Base-by-base conservation (phyloP, 1,140 invertebrate genomes). In the Drosophila funebris region DNA sequence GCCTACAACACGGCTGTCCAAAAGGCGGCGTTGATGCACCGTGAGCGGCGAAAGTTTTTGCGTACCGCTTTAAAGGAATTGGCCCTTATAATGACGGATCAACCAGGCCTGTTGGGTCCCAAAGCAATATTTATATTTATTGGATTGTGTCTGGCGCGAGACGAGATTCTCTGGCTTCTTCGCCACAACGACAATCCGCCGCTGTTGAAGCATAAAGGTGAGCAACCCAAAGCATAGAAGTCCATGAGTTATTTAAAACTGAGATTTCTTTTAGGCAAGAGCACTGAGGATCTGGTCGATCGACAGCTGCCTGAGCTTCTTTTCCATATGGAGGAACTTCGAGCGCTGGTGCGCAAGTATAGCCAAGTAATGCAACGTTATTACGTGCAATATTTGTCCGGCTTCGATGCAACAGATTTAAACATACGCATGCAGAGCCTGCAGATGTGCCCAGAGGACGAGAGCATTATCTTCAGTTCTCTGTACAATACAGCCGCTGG, bases 51-150 rank as follows among this genome's bases (percentile, higher is more conserved):
- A 74, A 99, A 99, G 93, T 99, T 99, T 93, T 93, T 99, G 52
- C 94, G 99, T 66, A 98, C 97, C 3, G 97, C 98, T 1, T 92
- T 99, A 1, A 98, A 98, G 92, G 99, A 99, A 93, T 92, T 99
- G 64, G 97, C 96, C 8, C 93, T 99, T 5, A 97, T 99, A 68
- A 95, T 99, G 76, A 97, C 98, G 9, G 99, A 99, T 93, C 98
- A 99, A 91, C 99, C 99, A 13, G 99, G 99, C 4, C 93, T 99
- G 6, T 92, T 99, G 11, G 99, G 98, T 0, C 98, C 98, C 6
- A 99, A 99, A 92, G 97, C 97, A n/a, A 93, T 99, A 29, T 95
- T 99, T 81, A 97, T 99, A 73, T 97, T 99, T 89, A 99, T 99
- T 94, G 98, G 97, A 0, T 92, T 99, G 1, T 98, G 97, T 72